Evolutionary conservation across 2,888 invertebrate species (phyloP).

Genomic region (Drosophila nigricruria): DNA sequence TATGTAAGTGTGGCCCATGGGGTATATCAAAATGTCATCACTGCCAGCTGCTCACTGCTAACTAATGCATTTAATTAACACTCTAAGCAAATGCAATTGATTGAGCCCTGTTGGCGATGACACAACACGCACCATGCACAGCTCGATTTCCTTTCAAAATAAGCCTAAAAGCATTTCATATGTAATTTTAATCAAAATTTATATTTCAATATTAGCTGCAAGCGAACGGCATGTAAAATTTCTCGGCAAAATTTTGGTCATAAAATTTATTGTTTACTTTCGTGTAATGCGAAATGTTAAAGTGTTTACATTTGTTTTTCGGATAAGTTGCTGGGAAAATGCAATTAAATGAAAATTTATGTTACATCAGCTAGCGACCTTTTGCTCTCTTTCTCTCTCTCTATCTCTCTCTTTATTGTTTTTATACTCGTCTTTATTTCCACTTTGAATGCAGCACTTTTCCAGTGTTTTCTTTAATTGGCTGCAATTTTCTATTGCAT

Average conservation of each 20-base stretch:
- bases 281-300: conserved; percentile 18
- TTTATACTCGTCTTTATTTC: neutral
- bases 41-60: conserved; percentile 49
- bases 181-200: conserved; percentile 2
- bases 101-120: conserved; percentile 17
- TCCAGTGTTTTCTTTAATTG: conserved; percentile 61
- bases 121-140: neutral
- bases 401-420: neutral
- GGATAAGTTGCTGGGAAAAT: conserved; percentile 25
- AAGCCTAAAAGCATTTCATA: conserved; percentile 1
- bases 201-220: conserved; percentile 3
- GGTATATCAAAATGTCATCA: conserved; percentile 1
- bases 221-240: conserved; percentile 11
- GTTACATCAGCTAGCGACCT: neutral
- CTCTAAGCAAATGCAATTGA: conserved; percentile 51
- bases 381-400: neutral
- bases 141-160: conserved; percentile 2
- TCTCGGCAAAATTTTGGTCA: no score
- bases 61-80: conserved; percentile 47
- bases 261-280: conserved; percentile 11
- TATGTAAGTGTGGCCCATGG: neutral
- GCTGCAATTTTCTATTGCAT: conserved; percentile 55
- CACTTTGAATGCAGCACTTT: conserved; percentile 19
- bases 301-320: conserved; percentile 12
- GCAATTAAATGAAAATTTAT: conserved; percentile 53